Evolutionary conservation across 1,140 invertebrate genomes (phyloP).

Genomic region (Bombus haemorrhoidalis): DNA sequence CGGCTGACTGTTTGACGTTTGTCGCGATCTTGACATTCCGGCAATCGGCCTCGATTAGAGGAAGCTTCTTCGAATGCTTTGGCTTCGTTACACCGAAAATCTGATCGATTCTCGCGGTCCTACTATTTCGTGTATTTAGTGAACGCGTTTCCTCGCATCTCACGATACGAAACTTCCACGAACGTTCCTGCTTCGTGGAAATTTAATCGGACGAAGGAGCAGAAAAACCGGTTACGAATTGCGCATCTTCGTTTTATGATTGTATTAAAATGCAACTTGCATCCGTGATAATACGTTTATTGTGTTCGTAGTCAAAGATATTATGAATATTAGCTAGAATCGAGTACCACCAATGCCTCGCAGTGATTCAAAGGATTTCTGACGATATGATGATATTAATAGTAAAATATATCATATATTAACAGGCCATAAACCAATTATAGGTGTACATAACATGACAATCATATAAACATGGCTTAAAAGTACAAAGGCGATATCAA

Average conservation of each 20-base stretch:
- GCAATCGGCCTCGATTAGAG: not conserved
- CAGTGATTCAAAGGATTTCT: too few relatives aligned
- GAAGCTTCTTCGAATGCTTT: not conserved
- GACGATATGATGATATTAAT: too few relatives aligned
- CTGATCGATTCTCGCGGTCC: not conserved
- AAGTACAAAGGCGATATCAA: too few relatives aligned
- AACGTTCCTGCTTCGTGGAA: not conserved
- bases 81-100: not conserved
- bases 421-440: too few relatives aligned
- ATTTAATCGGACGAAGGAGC: not conserved
- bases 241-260: not conserved
- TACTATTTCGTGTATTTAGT: not conserved
- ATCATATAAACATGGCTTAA: too few relatives aligned
- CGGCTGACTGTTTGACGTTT: conserved; percentile 34
- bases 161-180: not conserved
- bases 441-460: too few relatives aligned
- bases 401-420: too few relatives aligned
- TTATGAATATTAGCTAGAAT: too few relatives aligned
- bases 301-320: too few relatives aligned
- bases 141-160: not conserved
- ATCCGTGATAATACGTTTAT: not conserved
- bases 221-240: not conserved
- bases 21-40: conserved; percentile 73
- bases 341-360: too few relatives aligned
- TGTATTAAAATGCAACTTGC: not conserved